Base-by-base conservation (phyloP, 2,797 vertebrate genomes). In the Darevskia nairensis region DNA sequence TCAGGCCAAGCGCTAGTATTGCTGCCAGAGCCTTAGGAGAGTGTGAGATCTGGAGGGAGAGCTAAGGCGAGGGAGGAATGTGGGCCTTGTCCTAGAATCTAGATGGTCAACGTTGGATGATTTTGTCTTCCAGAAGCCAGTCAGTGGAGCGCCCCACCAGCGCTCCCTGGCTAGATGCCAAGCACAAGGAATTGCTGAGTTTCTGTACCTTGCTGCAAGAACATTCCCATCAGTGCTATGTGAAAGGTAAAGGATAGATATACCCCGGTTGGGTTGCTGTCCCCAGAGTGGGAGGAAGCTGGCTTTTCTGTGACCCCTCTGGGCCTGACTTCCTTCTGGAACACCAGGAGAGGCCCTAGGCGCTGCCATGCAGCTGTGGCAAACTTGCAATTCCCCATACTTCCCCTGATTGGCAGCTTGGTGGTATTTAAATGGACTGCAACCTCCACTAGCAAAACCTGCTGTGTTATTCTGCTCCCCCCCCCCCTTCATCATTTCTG, bases 121-220 rank as follows among this genome's bases (percentile, higher is more conserved):
- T 86, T 35, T 50, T 86, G 50, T 71, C 87, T 92, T 82, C 44
- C 92, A 99, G 99, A 95, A 98, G 97, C 17, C 96, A 98, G 74
- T 98, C 98, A 92, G 97, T 98, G 80, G 98, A 99, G 80, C 98
- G 98, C 92, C 94, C 97, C 27, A 96, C 96, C 66, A 89, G 97
- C 32, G 96, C 97, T 75, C 95, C 97, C 39, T 99, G 98, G 98
- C 96, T 98, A 5, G 98, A 99, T 88, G 97, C 98, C 88, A 98
- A 98, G 92, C 96, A 98, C 93, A 99, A 99, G 93, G 99, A 99
- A 83, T 93, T 99, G 88, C 96, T 98, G 82, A 98, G 96, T 92
- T 99, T 98, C 89, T 99, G 99, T 95, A 98, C 96, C 0, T 96
- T 99, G 86, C 96, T 99, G 72, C 99, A 99, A 92, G 99, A 99